Conservation (phyloP, 64 coral and sea anemone species). For the Pocillopora damicornis region DNA sequence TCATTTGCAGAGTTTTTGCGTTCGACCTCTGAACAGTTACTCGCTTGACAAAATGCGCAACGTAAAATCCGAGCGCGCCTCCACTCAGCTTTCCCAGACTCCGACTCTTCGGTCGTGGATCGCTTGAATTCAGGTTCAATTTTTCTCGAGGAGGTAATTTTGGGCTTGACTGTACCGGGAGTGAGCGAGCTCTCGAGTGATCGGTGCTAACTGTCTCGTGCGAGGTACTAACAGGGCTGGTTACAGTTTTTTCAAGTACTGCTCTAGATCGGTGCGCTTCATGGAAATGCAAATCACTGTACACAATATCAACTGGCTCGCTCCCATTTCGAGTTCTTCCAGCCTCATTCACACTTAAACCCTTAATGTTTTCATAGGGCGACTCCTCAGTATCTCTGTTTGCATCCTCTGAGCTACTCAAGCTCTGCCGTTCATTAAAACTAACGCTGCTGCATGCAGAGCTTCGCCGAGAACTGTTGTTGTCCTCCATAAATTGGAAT, state of each 20-base stretch:
- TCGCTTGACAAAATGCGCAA: conserved; percentile 59
- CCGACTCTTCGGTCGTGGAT: conserved; percentile 64
- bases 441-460: conserved; percentile 24
- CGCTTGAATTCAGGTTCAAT: background rate
- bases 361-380: conserved; percentile 42
- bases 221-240: background rate
- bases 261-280: background rate
- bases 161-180: conserved; percentile 2
- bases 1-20: conserved; percentile 51
- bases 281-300: conserved; percentile 82
- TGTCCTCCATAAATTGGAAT: conserved; percentile 32
- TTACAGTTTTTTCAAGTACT: background rate
- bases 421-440: conserved; percentile 18
- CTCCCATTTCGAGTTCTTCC: conserved; percentile 35
- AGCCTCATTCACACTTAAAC: conserved; percentile 9
- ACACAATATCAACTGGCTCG: conserved; percentile 84
- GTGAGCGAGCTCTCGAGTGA: conserved; percentile 31
- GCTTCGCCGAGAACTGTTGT: conserved; percentile 41
- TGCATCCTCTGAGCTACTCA: conserved; percentile 32
- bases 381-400: background rate
- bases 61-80: conserved; percentile 56
- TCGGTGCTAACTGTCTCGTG: background rate
- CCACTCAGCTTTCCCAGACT: conserved; percentile 23
- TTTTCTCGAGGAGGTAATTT: conserved; percentile 33
- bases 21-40: conserved; percentile 69